Evolutionary conservation across 2,113 vertebrate species (phyloP).

Genomic region (Oncorhynchus kisutch): DNA sequence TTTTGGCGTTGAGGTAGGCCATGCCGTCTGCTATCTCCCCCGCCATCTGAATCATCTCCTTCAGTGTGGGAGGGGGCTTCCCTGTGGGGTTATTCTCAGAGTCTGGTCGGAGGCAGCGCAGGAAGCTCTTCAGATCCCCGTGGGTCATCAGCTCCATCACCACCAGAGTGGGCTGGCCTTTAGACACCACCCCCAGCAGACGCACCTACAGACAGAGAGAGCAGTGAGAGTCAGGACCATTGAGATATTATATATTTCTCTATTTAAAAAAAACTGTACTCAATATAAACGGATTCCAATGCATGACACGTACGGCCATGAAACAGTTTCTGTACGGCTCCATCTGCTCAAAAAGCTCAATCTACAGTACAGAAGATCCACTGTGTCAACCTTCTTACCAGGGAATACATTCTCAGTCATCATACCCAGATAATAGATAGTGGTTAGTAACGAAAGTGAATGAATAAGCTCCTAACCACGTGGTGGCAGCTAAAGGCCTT

Average conservation of each 20-base stretch:
- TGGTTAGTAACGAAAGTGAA: no score
- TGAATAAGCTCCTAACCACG: conserved; percentile 77
- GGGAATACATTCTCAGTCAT: no score
- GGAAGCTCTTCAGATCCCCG: conserved; percentile 93
- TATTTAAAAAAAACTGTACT: no score
- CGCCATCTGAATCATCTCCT: conserved; percentile 95
- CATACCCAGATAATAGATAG: no score
- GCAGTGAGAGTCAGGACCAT: no score
- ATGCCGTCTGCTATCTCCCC: conserved; percentile 97
- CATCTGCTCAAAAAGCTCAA: no score
- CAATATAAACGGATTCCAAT: no score
- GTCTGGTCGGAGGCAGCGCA: conserved; percentile 88
- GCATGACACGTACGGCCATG: no score
- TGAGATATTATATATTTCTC: no score
- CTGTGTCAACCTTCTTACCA: no score
- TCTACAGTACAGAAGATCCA: no score
- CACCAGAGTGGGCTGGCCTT: conserved; percentile 92
- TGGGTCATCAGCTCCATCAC: conserved; percentile 99
- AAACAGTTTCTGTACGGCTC: no score
- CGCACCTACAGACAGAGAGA: conserved; percentile 78
- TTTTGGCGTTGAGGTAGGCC: conserved; percentile 98
- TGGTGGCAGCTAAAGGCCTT: conserved; percentile 98
- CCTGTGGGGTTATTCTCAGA: conserved; percentile 91
- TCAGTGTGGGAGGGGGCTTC: conserved; percentile 81
- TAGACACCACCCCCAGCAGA: conserved; percentile 93